A percentile compares a stretch with the other conserved stretches of the same genome.
phyloP scores from a whole-genome alignment of 2,113 vertebrate species.

The Aleadryas rufinucha region DNA sequence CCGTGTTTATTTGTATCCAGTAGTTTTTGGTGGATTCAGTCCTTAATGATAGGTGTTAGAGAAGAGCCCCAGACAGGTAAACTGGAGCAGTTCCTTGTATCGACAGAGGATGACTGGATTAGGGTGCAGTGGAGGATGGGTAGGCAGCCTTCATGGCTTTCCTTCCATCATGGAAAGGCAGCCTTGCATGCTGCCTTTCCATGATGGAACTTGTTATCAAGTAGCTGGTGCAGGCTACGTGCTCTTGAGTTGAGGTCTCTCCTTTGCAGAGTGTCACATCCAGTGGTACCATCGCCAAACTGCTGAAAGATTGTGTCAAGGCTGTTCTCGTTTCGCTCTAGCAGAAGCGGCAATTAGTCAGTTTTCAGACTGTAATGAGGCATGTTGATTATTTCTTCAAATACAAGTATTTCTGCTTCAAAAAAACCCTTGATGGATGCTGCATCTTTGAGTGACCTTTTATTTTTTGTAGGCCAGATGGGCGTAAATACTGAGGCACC shows the following conservation, averaged over 20 bases:
- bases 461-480: neutral
- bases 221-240: accelerated
- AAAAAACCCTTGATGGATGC: neutral
- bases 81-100: neutral
- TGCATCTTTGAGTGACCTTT: neutral
- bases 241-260: neutral
- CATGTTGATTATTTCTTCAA: neutral
- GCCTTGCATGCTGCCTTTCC: neutral
- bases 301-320: neutral
- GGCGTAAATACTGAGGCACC: neutral
- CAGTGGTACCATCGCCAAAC: neutral
- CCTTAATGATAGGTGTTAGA: neutral
- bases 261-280: accelerated
- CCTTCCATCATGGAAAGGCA: too few relatives aligned
- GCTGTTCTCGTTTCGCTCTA: neutral
- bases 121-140: neutral
- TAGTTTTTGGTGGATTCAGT: neutral
- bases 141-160: neutral
- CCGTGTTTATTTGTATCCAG: neutral
- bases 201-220: neutral
- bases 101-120: neutral
- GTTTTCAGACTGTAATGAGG: neutral
- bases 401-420: neutral
- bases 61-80: neutral
- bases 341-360: neutral